Conservation (phyloP, 2,113 vertebrate genomes). For the Cottus gobio region DNA sequence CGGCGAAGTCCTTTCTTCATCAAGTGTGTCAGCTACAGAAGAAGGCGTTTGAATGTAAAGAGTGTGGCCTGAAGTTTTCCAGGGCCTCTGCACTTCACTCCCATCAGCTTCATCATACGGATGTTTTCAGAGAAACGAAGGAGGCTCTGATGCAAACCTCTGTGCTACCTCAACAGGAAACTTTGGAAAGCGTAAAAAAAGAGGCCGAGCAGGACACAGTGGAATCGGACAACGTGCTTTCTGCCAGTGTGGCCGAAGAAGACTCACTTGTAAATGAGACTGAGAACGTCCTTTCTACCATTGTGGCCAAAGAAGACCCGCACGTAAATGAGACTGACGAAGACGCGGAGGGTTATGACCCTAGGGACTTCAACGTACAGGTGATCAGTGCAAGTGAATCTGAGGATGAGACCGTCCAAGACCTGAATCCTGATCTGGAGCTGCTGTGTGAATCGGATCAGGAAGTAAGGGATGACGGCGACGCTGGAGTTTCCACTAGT, state of each 20-base stretch:
- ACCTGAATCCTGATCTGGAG: conserved; percentile 77
- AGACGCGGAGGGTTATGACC: conserved; percentile 65
- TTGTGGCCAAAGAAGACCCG: conserved; percentile 21
- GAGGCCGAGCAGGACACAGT: conserved; percentile 7
- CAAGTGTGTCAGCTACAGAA: conserved; percentile 85
- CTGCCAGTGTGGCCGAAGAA: conserved; percentile 22
- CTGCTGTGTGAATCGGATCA: conserved; percentile 81
- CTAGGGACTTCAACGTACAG: conserved; percentile 75
- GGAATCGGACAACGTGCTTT: conserved; percentile 29
- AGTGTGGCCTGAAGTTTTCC: conserved; percentile 83
- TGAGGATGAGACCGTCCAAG: conserved; percentile 66
- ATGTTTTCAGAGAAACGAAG: conserved; percentile 69
- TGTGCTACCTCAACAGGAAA: conserved; percentile 25
- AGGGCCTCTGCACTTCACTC: conserved; percentile 83
- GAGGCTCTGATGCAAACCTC: not conserved
- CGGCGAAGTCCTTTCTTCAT: conserved; percentile 83
- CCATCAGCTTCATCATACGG: conserved; percentile 81
- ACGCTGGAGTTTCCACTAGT: conserved; percentile 8
- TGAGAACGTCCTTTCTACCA: not conserved
- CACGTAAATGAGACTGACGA: conserved; percentile 52
- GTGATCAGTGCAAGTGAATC: conserved; percentile 78
- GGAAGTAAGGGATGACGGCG: conserved; percentile 64
- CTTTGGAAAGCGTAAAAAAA: conserved; percentile 29
- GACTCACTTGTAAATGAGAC: conserved; percentile 11
- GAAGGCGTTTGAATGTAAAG: conserved; percentile 83